Percentiles rank a stretch among this genome's conserved stretches.
Evolutionary conservation across 37 sponge, comb jelly and placozoan species (phyloP).

Genomic region (Geodia barretti): DNA sequence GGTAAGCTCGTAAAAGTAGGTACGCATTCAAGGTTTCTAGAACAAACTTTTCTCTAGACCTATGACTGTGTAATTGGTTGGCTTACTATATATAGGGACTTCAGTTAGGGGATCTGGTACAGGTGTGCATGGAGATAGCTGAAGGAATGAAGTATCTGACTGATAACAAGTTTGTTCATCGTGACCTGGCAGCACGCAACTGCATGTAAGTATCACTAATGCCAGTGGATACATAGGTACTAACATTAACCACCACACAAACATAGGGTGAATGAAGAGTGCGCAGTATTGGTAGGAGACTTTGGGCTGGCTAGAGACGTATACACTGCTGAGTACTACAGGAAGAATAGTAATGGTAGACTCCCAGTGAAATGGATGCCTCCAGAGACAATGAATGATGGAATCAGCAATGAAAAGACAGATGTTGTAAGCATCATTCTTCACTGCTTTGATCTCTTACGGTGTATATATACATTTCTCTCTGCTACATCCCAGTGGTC

Average conservation of each 20-base stretch:
- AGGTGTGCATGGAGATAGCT: constrained; percentile 11
- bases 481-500: no score
- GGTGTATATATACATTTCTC: no score
- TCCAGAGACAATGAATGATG: constrained; percentile 41
- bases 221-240: neutral
- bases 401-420: constrained; percentile 36
- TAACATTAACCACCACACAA: neutral
- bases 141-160: constrained; percentile 10
- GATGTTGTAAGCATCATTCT: constrained; percentile 29
- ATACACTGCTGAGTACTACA: constrained; percentile 22
- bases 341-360: neutral
- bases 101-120: neutral
- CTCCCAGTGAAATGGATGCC: constrained; percentile 51
- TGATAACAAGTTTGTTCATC: neutral
- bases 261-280: constrained; percentile 15
- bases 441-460: no score
- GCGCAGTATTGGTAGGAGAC: constrained; percentile 35
- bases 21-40: no score
- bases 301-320: constrained; percentile 46
- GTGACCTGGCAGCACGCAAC: constrained; percentile 15
- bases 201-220: neutral
- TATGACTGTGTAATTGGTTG: no score
- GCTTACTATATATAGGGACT: neutral
- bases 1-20: no score
- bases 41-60: no score